Evolutionary conservation across 2,797 vertebrate species (phyloP).

Genomic region (Chaetophractus vellerosus): DNA sequence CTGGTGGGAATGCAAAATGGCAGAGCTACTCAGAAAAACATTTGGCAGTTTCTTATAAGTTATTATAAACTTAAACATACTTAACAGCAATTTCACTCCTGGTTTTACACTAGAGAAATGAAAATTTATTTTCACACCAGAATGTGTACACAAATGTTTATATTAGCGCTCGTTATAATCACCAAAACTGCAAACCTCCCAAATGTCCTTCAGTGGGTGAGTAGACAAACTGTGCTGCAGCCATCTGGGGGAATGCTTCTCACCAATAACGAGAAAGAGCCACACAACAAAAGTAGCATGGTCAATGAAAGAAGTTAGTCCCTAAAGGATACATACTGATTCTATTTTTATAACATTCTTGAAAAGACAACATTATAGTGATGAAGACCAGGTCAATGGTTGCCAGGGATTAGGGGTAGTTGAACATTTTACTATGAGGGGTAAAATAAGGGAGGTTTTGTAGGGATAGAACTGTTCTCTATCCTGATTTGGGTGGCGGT

Average conservation of each 20-base stretch:
- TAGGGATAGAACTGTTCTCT: not conserved
- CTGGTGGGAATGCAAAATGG: slow-evolving; percentile 10
- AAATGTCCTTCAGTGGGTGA: not conserved
- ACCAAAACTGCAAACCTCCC: not conserved
- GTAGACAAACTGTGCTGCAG: not conserved
- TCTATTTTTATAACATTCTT: not conserved
- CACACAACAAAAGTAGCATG: not conserved
- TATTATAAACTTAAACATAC: not conserved
- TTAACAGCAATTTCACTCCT: not conserved
- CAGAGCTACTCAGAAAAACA: slow-evolving; percentile 4
- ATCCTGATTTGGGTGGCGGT: not conserved
- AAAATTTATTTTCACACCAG: slow-evolving; percentile 21
- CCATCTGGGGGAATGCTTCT: not conserved
- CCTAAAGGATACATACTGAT: not conserved
- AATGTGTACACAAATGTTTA: not conserved
- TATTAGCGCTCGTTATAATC: not conserved
- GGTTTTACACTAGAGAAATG: not conserved
- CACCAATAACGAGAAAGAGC: slow-evolving; percentile 1
- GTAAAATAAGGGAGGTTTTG: not conserved
- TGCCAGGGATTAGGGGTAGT: not conserved
- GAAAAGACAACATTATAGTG: not conserved
- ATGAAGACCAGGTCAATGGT: not conserved
- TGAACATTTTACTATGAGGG: no score
- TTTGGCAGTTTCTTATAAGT: not conserved
- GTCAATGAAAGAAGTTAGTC: not conserved